Percentiles rank a stretch among this genome's conserved stretches.
These are phyloP conservation scores for Anaspis maculata DNA, from an alignment of 2,888 invertebrate species.

Conservation along the genomic window DNA sequence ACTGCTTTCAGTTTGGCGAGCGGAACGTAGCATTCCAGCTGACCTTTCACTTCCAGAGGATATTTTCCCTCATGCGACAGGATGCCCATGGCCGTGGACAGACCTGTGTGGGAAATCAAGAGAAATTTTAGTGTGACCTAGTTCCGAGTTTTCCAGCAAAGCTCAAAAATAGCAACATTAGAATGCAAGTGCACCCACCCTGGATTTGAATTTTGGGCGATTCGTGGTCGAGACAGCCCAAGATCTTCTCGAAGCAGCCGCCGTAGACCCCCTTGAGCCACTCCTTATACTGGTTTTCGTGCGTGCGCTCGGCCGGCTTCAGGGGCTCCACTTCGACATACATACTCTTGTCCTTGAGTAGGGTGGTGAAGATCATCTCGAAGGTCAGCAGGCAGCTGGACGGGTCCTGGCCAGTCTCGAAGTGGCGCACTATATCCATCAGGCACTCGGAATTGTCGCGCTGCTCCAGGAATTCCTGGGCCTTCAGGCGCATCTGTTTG, in stretches of 20 bases:
- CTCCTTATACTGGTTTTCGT: constrained; percentile 55
- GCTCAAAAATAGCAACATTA: constrained; percentile 8
- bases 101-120: no score
- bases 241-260: constrained; percentile 51
- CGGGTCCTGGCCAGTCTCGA: constrained; percentile 46
- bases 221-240: constrained; percentile 47
- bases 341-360: constrained; percentile 60
- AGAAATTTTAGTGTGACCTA: no score
- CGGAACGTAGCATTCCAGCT: constrained; percentile 56
- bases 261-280: constrained; percentile 68
- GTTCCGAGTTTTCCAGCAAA: no score
- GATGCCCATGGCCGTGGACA: constrained; percentile 66
- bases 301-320: constrained; percentile 48
- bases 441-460: constrained; percentile 58
- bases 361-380: constrained; percentile 62
- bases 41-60: constrained; percentile 49
- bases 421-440: constrained; percentile 58
- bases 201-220: constrained; percentile 37
- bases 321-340: constrained; percentile 51
- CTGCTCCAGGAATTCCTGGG: constrained; percentile 61
- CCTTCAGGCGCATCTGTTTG: constrained; percentile 58
- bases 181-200: constrained; percentile 22
- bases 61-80: constrained; percentile 63
- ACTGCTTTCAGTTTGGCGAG: constrained; percentile 57
- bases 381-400: constrained; percentile 57